Percentiles rank a stretch among this genome's conserved stretches.
Conservation (phyloP, 2,113 vertebrate species). For the Dromas ardeola region DNA sequence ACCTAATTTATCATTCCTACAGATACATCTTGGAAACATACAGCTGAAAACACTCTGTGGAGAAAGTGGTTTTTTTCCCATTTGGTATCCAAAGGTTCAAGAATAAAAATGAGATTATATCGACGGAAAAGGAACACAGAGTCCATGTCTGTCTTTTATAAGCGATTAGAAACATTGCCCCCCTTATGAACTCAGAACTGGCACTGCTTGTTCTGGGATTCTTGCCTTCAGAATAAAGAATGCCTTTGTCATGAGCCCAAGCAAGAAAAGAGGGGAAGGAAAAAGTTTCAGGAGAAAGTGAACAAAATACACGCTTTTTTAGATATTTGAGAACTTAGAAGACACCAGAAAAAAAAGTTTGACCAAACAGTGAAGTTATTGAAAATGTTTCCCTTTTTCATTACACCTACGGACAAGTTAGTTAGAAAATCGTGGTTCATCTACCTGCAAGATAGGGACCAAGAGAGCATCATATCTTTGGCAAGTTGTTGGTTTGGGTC, state of each 20-base stretch:
- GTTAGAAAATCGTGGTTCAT: not conserved
- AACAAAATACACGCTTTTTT: not conserved
- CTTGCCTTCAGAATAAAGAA: conserved; percentile 6
- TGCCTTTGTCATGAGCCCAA: not conserved
- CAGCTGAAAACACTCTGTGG: not conserved
- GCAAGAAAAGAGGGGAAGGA: not conserved
- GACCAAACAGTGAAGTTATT: not conserved
- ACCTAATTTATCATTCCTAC: not conserved
- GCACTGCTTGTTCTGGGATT: not conserved
- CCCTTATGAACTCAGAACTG: not conserved
- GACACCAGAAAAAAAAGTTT: not conserved
- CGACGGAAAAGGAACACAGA: not conserved
- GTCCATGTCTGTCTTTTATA: not conserved
- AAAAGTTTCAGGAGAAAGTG: not conserved
- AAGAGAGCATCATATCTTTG: not conserved
- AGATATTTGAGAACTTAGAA: not conserved
- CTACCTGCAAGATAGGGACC: not conserved
- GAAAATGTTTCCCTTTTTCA: not conserved
- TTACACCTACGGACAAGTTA: not conserved
- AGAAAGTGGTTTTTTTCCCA: not conserved
- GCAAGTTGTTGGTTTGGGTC: not conserved
- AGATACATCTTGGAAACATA: not conserved
- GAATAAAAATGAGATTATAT: not conserved
- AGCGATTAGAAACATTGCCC: not conserved
- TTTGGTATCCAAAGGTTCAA: not conserved